Evolutionary conservation across 35 echinoderm and acorn worm genomes (phyloP).

Genomic region (Lytechinus variegatus): DNA sequence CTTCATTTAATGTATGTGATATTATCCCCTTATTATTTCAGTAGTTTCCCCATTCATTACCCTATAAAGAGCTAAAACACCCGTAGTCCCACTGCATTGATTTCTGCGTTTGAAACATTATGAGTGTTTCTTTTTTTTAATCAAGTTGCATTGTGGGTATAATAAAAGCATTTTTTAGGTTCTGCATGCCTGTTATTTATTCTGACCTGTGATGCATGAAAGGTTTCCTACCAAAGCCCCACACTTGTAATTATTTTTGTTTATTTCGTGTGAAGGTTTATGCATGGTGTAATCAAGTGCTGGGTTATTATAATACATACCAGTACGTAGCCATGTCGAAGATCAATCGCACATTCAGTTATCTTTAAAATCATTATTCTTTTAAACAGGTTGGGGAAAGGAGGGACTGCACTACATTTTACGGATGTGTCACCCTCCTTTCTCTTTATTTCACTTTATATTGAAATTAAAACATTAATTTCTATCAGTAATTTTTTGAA

Average conservation of each 20-base stretch:
- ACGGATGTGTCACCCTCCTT: neutral
- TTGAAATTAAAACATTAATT: neutral
- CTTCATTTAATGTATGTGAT: neutral
- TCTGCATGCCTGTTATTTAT: neutral
- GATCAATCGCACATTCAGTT: neutral
- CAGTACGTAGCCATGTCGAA: neutral
- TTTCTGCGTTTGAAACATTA: neutral
- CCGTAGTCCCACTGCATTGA: constrained; percentile 8
- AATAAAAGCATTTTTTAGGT: neutral
- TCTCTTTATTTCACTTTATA: neutral
- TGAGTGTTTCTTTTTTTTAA: neutral
- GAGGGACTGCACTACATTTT: neutral
- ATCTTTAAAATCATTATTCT: neutral
- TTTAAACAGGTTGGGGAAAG: neutral
- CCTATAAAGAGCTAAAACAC: neutral
- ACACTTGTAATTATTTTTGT: neutral
- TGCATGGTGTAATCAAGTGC: neutral
- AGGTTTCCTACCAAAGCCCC: neutral
- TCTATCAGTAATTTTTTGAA: no score
- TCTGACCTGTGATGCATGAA: neutral
- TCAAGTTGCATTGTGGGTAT: constrained; percentile 18
- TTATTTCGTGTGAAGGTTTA: neutral
- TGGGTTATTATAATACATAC: neutral
- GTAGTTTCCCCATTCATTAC: neutral
- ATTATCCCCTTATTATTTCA: neutral